phyloP scores from a whole-genome alignment of 2,888 invertebrate species.

The Endomychus coccineus region DNA sequence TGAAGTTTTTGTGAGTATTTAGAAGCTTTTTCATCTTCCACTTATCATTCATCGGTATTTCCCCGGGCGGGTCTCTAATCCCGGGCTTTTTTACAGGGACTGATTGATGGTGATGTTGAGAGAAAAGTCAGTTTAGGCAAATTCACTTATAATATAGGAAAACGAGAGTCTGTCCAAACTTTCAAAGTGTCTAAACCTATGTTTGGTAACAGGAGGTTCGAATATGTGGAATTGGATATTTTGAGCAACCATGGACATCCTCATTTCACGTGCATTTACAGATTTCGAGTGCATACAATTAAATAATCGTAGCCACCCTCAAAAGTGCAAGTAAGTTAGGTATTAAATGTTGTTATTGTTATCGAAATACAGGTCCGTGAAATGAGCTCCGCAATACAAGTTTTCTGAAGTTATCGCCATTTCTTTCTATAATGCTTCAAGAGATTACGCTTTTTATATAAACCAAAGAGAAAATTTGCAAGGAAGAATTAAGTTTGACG shows the following conservation, averaged over 20 bases:
- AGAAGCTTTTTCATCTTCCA: neutral
- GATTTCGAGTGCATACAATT: constrained; percentile 14
- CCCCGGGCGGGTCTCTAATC: too few species aligned
- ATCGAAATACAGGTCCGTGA: too few species aligned
- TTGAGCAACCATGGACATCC: constrained; percentile 8
- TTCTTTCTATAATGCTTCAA: too few species aligned
- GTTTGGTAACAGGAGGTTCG: constrained; percentile 4
- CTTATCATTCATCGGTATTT: neutral
- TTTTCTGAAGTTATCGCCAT: too few species aligned
- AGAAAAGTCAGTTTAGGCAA: constrained; percentile 4
- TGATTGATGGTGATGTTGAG: constrained; percentile 1
- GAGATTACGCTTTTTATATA: too few species aligned
- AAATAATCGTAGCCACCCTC: too few species aligned
- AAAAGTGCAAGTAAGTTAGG: too few species aligned
- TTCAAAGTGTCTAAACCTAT: constrained; percentile 2
- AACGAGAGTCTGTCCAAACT: constrained; percentile 5
- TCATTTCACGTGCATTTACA: constrained; percentile 10
- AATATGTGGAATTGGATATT: constrained; percentile 10
- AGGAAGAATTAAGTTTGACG: too few species aligned
- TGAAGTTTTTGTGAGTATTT: constrained; percentile 11
- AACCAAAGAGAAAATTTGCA: too few species aligned
- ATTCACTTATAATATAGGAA: constrained; percentile 5
- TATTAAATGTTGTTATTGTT: too few species aligned
- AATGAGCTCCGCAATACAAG: too few species aligned
- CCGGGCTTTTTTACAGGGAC: constrained; percentile 6